phyloP scores from a whole-genome alignment of 2,888 invertebrate species.

The Tiphia femorata region DNA sequence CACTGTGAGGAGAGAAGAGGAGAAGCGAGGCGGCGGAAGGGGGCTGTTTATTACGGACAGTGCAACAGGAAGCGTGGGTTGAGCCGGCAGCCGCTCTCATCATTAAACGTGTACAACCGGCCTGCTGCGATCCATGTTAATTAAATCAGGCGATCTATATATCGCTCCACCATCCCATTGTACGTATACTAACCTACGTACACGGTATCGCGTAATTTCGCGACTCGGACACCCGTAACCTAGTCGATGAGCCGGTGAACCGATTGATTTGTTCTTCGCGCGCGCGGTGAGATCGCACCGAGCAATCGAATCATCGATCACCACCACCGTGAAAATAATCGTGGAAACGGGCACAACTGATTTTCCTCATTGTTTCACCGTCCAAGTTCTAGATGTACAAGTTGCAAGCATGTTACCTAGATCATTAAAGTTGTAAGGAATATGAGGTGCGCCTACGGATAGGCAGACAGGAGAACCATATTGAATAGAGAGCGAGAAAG shows the following conservation, averaged over 20 bases:
- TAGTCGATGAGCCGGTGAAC: slow-evolving; percentile 19
- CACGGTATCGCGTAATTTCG: slow-evolving; percentile 15
- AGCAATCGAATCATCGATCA: no score
- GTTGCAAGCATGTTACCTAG: no score
- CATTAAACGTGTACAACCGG: slow-evolving; percentile 46
- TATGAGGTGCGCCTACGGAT: no score
- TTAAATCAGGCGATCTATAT: slow-evolving; percentile 51
- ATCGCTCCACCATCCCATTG: slow-evolving; percentile 15
- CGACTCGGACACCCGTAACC: slow-evolving; percentile 30
- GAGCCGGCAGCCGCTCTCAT: slow-evolving; percentile 44
- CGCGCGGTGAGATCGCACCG: no score
- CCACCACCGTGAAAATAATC: no score
- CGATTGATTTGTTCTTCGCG: slow-evolving; percentile 28
- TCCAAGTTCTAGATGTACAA: no score
- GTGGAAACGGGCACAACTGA: no score
- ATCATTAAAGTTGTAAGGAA: no score
- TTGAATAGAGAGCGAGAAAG: no score
- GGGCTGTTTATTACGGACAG: slow-evolving; percentile 52
- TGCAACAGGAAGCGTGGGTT: slow-evolving; percentile 47
- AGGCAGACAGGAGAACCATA: no score
- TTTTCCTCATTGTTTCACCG: no score
- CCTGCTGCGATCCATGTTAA: slow-evolving; percentile 50
- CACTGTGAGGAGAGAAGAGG: no score
- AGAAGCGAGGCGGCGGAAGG: slow-evolving; percentile 6
- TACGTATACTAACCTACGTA: background rate